Evolutionary conservation across 2,113 vertebrate species (phyloP).

Genomic region (Podiceps cristatus): DNA sequence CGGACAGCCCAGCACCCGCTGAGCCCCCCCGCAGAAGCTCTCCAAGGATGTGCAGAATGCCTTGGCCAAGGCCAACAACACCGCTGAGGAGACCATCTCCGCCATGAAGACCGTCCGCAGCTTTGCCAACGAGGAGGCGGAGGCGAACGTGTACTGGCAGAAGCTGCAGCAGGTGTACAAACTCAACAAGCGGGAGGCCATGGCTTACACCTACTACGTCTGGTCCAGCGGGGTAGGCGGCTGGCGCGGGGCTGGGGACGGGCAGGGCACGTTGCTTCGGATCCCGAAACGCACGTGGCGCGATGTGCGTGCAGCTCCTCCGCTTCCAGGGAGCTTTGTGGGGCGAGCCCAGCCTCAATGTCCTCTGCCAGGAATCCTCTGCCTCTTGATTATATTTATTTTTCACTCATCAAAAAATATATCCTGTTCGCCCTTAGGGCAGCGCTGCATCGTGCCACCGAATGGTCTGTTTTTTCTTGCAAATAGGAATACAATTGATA

Average conservation of each 20-base stretch:
- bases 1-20: fast-evolving
- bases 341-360: neutral
- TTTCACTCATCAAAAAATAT: neutral
- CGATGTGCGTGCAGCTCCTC: fast-evolving
- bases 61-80: constrained; percentile 91
- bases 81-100: constrained; percentile 93
- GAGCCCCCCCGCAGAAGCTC: constrained; percentile 79
- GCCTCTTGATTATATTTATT: neutral
- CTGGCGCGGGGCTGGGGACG: fast-evolving
- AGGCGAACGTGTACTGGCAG: constrained; percentile 82
- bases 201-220: constrained; percentile 91
- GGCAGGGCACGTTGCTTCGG: neutral
- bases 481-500: neutral
- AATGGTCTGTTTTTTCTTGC: neutral
- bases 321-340: fast-evolving
- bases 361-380: fast-evolving
- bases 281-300: fast-evolving
- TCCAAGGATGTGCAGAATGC: constrained; percentile 91
- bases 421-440: fast-evolving
- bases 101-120: constrained; percentile 94
- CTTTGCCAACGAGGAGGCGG: constrained; percentile 88
- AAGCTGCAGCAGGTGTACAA: constrained; percentile 88
- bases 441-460: fast-evolving
- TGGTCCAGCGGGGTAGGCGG: constrained; percentile 91
- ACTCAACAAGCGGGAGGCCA: constrained; percentile 90